Evolutionary conservation across 2,113 vertebrate genomes (phyloP).

Genomic region (Catharus minimus): DNA sequence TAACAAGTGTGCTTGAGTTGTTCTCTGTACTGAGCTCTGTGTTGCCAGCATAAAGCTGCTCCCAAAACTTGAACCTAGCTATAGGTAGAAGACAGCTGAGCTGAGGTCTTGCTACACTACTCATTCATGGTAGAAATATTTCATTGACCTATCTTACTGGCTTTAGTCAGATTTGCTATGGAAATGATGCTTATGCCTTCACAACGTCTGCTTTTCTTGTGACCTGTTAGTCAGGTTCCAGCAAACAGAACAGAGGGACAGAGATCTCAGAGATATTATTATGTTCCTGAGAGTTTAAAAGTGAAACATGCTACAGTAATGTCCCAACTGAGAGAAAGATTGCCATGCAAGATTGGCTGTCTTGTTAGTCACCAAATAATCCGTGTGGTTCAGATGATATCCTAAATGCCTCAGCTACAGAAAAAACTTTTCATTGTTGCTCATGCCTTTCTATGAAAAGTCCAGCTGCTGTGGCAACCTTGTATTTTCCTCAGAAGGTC

Average conservation of each 20-base stretch:
- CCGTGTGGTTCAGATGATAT: neutral
- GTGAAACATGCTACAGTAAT: neutral
- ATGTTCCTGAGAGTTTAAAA: neutral
- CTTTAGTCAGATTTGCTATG: neutral
- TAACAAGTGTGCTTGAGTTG: neutral
- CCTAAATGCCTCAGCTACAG: neutral
- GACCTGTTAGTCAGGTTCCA: slow-evolving; percentile 5
- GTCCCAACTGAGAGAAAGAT: neutral
- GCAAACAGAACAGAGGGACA: neutral
- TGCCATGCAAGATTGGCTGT: neutral
- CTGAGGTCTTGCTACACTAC: neutral
- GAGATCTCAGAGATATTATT: neutral
- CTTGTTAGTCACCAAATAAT: neutral
- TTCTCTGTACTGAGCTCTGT: neutral
- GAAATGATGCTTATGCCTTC: neutral
- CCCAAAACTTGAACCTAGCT: neutral
- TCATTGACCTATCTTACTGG: neutral
- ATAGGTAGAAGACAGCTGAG: neutral
- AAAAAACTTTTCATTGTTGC: neutral
- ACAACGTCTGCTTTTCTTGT: neutral
- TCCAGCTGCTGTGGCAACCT: neutral
- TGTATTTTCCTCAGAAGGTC: neutral
- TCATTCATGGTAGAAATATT: neutral
- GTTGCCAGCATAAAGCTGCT: neutral
- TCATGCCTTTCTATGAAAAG: neutral